phyloP scores from a whole-genome alignment of 2,888 invertebrate genomes.

The Eupithecia pulchellata region DNA sequence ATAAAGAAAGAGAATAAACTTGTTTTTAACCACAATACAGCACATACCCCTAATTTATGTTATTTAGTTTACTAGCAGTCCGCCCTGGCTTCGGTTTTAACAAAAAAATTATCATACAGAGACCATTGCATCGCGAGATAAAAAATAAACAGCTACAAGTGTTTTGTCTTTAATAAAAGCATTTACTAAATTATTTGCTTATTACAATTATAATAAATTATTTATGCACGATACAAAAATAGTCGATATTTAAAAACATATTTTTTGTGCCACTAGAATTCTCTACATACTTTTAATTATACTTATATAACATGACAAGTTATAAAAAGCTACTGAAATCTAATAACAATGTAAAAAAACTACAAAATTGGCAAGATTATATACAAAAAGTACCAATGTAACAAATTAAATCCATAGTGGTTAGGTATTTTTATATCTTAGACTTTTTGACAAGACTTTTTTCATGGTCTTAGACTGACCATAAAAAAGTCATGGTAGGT shows the following conservation, averaged over 20 bases:
- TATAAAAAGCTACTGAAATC: conserved; percentile 34
- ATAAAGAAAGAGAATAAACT: background rate
- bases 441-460: background rate
- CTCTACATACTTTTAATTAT: conserved; percentile 23
- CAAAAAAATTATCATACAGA: no score
- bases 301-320: conserved; percentile 27
- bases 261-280: conserved; percentile 57
- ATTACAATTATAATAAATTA: conserved; percentile 10
- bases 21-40: no score
- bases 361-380: conserved; percentile 35
- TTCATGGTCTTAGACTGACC: background rate
- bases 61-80: no score
- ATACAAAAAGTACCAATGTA: background rate
- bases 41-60: no score
- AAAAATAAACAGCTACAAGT: background rate
- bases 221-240: conserved; percentile 61
- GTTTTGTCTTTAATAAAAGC: conserved; percentile 54
- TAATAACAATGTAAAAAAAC: conserved; percentile 20
- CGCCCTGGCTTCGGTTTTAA: no score
- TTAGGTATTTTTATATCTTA: background rate
- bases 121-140: background rate
- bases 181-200: conserved; percentile 50
- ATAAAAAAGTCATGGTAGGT: no score
- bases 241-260: conserved; percentile 54
- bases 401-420: background rate